phyloP scores from a whole-genome alignment of 2,113 vertebrate genomes.

The Urocynchramus pylzowi region DNA sequence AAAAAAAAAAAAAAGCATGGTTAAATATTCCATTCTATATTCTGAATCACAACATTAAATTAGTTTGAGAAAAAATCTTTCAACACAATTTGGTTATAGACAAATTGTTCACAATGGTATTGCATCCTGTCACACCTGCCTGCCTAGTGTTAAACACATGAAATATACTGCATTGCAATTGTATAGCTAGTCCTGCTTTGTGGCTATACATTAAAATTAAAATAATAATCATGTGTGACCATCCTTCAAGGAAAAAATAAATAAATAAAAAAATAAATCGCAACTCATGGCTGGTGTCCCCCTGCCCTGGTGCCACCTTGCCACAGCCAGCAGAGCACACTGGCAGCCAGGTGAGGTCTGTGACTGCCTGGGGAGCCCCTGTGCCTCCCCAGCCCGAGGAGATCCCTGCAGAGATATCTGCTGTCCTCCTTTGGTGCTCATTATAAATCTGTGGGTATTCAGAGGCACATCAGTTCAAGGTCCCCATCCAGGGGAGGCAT shows the following conservation, averaged over 20 bases:
- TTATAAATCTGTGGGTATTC: accelerated
- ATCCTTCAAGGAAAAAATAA: neutral
- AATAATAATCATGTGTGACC: accelerated
- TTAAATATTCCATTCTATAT: neutral
- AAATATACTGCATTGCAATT: neutral
- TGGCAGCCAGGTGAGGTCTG: neutral
- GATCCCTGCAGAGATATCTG: neutral
- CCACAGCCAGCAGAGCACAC: accelerated
- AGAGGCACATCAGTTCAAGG: too few species aligned
- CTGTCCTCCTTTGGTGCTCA: neutral
- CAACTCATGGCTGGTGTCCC: accelerated
- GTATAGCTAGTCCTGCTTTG: neutral
- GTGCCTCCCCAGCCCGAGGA: accelerated
- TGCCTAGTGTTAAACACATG: neutral
- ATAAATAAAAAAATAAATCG: accelerated
- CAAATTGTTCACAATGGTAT: neutral
- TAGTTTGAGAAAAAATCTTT: neutral
- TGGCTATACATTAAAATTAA: neutral
- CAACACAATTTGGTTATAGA: neutral
- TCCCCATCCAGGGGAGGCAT: accelerated
- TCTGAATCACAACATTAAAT: neutral
- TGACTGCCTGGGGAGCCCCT: neutral
- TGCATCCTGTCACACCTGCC: neutral
- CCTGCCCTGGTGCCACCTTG: accelerated
- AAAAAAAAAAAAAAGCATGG: neutral